phyloP scores from a whole-genome alignment of 2,888 invertebrate genomes.

The Ecdyonurus torrentis region DNA sequence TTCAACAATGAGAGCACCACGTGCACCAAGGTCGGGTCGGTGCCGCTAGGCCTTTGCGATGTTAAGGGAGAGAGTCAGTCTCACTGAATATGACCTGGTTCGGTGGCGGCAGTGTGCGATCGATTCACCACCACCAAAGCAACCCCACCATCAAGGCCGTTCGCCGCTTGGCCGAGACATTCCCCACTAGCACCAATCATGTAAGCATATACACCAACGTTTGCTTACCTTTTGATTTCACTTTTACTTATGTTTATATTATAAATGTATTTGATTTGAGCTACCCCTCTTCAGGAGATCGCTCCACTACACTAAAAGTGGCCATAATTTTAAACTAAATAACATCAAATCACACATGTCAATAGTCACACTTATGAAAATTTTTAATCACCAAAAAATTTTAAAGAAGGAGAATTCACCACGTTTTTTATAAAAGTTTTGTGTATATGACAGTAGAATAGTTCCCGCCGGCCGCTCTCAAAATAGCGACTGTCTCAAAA shows the following conservation, averaged over 20 bases:
- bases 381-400: too few relatives aligned
- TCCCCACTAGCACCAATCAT: not conserved
- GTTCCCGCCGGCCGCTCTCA: not conserved
- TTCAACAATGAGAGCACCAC: not conserved
- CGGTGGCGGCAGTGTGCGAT: too few relatives aligned
- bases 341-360: not conserved
- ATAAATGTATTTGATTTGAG: too few relatives aligned
- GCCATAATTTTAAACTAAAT: not conserved
- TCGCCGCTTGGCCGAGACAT: not conserved
- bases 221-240: too few relatives aligned
- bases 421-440: not conserved
- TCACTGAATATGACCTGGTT: not conserved
- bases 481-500: constrained; percentile 5
- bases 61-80: too few relatives aligned
- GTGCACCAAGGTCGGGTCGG: not conserved
- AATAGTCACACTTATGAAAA: not conserved
- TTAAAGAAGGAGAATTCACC: not conserved
- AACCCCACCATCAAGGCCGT: not conserved
- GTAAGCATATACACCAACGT: not conserved
- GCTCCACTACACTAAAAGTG: not conserved
- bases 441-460: not conserved
- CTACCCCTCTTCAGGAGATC: not conserved
- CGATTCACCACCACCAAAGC: not conserved
- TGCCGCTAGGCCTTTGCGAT: too few relatives aligned
- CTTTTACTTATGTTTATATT: too few relatives aligned